These are phyloP conservation scores for Diabrotica virgifera DNA, from an alignment of 1,140 invertebrate species.

Conservation along the genomic window DNA sequence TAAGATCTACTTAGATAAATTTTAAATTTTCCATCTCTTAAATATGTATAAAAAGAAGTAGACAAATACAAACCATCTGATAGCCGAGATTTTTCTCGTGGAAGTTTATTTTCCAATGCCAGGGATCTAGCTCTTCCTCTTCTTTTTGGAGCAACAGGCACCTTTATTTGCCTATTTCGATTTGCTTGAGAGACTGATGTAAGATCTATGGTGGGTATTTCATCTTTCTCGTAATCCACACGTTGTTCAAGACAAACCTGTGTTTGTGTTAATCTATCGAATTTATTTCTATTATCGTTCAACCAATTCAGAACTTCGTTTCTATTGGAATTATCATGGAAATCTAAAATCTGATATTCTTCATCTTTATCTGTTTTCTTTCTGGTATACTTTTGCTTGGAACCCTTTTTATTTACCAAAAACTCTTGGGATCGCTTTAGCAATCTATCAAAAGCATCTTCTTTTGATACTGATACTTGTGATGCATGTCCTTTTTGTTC, in stretches of 20 bases:
- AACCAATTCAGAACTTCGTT: slow-evolving; percentile 6
- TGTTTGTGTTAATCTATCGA: slow-evolving; percentile 27
- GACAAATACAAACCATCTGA: too few species aligned
- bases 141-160: not conserved
- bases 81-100: not conserved
- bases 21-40: too few species aligned
- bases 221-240: not conserved
- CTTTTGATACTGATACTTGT: not conserved
- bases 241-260: slow-evolving; percentile 8
- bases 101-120: slow-evolving; percentile 18
- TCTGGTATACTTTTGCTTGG: slow-evolving; percentile 10
- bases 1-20: too few species aligned
- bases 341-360: slow-evolving; percentile 17
- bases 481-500: not conserved
- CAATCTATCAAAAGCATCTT: slow-evolving; percentile 17
- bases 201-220: slow-evolving; percentile 14
- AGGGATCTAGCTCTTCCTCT: slow-evolving; percentile 18
- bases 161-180: slow-evolving; percentile 12
- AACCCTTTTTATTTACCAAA: slow-evolving; percentile 19
- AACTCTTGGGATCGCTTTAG: not conserved
- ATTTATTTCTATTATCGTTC: slow-evolving; percentile 24
- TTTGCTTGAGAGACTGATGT: slow-evolving; percentile 25
- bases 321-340: slow-evolving; percentile 18
- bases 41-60: too few species aligned
- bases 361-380: slow-evolving; percentile 4